Conservation (phyloP, 2,888 invertebrate species). For the Hermodice carunculata region DNA sequence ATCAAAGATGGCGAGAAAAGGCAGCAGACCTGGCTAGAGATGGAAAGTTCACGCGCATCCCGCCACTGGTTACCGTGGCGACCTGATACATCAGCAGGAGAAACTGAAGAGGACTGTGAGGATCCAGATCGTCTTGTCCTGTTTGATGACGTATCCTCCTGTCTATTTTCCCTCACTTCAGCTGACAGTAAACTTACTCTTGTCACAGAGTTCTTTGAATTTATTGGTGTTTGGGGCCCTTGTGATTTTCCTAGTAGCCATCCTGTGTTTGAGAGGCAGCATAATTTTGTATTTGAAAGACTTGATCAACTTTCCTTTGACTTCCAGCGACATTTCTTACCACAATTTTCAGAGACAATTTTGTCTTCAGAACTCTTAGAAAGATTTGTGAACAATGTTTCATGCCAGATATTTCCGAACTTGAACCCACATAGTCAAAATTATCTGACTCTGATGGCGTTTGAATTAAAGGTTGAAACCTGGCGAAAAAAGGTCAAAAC, state of each 20-base stretch:
- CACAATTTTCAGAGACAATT: too few species aligned
- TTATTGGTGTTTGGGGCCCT: constrained; percentile 41
- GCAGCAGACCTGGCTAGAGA: constrained; percentile 59
- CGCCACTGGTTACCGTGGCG: constrained; percentile 69
- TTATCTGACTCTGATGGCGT: not conserved
- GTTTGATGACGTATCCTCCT: constrained; percentile 65
- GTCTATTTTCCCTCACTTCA: constrained; percentile 44
- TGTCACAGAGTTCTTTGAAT: constrained; percentile 48
- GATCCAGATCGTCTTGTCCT: constrained; percentile 68
- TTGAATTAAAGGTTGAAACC: not conserved
- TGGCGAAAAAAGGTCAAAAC: not conserved
- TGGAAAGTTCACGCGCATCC: constrained; percentile 63
- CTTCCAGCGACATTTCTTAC: too few species aligned
- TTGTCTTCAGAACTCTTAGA: too few species aligned
- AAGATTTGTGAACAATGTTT: not conserved
- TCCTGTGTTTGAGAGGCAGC: too few species aligned
- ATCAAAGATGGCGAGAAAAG: not conserved
- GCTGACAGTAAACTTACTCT: constrained; percentile 38
- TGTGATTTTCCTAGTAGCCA: not conserved
- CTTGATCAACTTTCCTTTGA: too few species aligned
- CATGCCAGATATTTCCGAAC: not conserved
- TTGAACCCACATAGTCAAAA: not conserved
- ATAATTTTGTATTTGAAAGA: too few species aligned
- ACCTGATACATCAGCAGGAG: constrained; percentile 51
- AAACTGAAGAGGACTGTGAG: constrained; percentile 68